A percentile compares a stretch with the other conserved stretches of the same genome.
Evolutionary conservation across 2,797 vertebrate genomes (phyloP).

Genomic region (Masticophis lateralis): DNA sequence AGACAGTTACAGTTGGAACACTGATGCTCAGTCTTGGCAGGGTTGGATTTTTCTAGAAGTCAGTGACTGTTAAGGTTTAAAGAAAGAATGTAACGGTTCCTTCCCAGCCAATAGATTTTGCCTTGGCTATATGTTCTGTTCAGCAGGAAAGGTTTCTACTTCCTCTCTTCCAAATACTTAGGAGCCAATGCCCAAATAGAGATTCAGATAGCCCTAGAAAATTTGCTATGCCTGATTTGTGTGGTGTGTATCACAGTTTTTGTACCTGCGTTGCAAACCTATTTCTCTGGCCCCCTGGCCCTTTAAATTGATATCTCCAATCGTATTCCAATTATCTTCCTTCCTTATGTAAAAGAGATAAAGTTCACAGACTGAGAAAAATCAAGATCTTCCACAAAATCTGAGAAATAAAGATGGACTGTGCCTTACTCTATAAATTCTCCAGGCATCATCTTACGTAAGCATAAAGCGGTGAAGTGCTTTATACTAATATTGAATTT

Average conservation of each 20-base stretch:
- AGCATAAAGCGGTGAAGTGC: neutral
- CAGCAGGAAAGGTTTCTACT: neutral
- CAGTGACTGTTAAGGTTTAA: neutral
- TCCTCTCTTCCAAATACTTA: neutral
- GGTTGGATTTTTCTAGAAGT: neutral
- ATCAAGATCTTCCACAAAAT: neutral
- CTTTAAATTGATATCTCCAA: neutral
- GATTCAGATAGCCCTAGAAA: neutral
- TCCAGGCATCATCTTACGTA: neutral
- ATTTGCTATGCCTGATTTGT: neutral
- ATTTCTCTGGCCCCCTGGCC: neutral
- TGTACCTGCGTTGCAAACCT: neutral
- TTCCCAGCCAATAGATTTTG: neutral
- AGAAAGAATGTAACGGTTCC: neutral
- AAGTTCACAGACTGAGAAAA: neutral
- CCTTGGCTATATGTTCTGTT: neutral
- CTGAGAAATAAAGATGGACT: neutral
- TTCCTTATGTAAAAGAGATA: neutral
- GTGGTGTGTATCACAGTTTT: neutral
- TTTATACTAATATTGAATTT: neutral
- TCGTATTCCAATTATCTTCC: neutral
- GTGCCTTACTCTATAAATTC: neutral
- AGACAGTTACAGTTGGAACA: neutral
- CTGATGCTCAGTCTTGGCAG: neutral
- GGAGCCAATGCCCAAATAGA: neutral